Evolutionary conservation across 2,888 invertebrate species (phyloP).

Genomic region (Cheilosia grossa): DNA sequence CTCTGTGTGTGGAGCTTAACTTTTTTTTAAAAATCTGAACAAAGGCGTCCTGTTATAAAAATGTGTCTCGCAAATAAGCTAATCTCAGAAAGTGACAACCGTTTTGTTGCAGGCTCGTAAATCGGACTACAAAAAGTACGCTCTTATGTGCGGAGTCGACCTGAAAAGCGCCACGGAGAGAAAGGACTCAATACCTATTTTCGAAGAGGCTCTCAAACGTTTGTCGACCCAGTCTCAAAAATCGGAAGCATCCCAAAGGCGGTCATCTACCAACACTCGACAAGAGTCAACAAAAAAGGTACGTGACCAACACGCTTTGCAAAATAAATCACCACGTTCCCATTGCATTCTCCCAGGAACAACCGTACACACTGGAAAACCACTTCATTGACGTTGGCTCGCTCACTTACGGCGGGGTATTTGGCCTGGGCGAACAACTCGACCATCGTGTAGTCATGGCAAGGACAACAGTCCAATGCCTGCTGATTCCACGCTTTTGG

Average conservation of each 20-base stretch:
- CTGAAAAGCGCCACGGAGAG: neutral
- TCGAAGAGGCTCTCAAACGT: slow-evolving; percentile 39
- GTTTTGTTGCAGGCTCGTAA: slow-evolving; percentile 50
- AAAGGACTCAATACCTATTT: slow-evolving; percentile 22
- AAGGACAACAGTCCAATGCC: slow-evolving; percentile 86
- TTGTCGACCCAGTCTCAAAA: slow-evolving; percentile 8
- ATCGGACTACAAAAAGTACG: slow-evolving; percentile 62
- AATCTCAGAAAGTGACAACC: neutral
- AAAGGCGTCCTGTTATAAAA: too few species aligned
- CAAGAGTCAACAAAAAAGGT: slow-evolving; percentile 15
- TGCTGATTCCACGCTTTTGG: slow-evolving; percentile 89
- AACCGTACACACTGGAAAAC: slow-evolving; percentile 76
- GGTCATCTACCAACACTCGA: neutral
- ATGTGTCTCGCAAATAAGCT: too few species aligned
- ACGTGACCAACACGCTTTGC: neutral
- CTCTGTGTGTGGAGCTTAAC: too few species aligned
- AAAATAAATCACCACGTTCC: neutral
- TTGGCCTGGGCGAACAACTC: slow-evolving; percentile 89
- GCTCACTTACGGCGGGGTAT: slow-evolving; percentile 82
- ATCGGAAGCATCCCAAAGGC: neutral
- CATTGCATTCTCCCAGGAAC: slow-evolving; percentile 7
- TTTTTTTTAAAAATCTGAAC: too few species aligned
- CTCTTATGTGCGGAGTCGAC: slow-evolving; percentile 61
- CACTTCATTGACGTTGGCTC: slow-evolving; percentile 82
- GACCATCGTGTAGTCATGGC: slow-evolving; percentile 88